These are phyloP conservation scores for Eretmochelys imbricata DNA, from an alignment of 2,113 vertebrate genomes.

Conservation along the genomic window DNA sequence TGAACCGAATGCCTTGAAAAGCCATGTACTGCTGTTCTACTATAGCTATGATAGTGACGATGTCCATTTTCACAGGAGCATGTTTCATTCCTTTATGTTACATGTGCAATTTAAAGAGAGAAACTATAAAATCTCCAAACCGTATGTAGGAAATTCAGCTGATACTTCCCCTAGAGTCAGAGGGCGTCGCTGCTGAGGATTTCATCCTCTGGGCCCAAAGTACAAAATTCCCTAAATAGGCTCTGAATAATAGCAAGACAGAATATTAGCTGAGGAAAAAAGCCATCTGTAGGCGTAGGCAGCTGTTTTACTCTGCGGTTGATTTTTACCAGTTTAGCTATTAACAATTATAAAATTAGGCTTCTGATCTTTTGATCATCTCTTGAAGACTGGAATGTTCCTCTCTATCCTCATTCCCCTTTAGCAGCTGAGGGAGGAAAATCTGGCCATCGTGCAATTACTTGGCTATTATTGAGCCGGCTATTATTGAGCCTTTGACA, in stretches of 20 bases:
- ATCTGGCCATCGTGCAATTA: conserved; percentile 26
- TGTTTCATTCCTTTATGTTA: not conserved
- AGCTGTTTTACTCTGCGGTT: not conserved
- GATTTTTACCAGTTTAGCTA: not conserved
- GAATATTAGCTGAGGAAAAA: not conserved
- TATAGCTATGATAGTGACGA: not conserved
- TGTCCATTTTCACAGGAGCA: not conserved
- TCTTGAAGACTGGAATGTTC: not conserved
- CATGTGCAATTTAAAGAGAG: not conserved
- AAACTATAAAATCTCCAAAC: not conserved
- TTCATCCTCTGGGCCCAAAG: not conserved
- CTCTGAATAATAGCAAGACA: not conserved
- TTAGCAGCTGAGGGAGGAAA: not conserved
- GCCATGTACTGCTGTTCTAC: not conserved
- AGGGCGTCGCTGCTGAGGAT: not conserved
- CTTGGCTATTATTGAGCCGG: conserved; percentile 6
- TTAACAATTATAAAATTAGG: not conserved
- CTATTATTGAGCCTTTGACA: conserved; percentile 35
- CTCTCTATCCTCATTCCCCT: conserved; percentile 28
- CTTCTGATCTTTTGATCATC: not conserved
- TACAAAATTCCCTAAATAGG: not conserved
- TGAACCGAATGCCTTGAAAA: not conserved
- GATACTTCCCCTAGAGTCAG: not conserved
- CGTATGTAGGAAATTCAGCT: not conserved
- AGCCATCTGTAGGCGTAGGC: not conserved